A percentile compares a stretch with the other conserved stretches of the same genome.
phyloP scores from a whole-genome alignment of 2,113 vertebrate genomes.

The Oostethus manadensis region DNA sequence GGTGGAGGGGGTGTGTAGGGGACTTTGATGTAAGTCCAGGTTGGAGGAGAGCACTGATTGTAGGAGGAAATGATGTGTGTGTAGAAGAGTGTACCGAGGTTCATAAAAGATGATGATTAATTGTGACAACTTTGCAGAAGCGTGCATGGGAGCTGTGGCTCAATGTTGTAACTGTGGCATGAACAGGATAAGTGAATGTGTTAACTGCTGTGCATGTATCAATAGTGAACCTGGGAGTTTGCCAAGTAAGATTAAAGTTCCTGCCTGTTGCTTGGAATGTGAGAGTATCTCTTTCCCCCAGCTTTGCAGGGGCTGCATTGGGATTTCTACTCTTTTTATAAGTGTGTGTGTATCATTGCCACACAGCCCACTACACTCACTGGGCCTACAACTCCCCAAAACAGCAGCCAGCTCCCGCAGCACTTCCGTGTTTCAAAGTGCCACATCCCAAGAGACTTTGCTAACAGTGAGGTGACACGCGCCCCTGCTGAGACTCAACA shows the following conservation, averaged over 20 bases:
- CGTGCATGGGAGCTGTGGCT: slow-evolving; percentile 11
- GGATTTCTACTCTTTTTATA: slow-evolving; percentile 55
- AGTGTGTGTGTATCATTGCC: slow-evolving; percentile 9
- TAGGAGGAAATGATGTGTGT: slow-evolving; percentile 24
- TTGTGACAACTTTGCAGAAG: slow-evolving; percentile 30
- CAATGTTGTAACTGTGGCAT: slow-evolving; percentile 23
- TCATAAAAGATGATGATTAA: slow-evolving; percentile 28
- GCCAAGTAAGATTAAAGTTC: slow-evolving; percentile 53
- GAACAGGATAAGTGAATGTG: slow-evolving; percentile 48
- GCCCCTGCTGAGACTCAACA: slow-evolving; percentile 59
- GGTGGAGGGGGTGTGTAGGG: slow-evolving; percentile 24
- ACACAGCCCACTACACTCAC: slow-evolving; percentile 45
- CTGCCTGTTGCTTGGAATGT: slow-evolving; percentile 41
- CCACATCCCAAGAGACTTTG: slow-evolving; percentile 53
- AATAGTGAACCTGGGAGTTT: slow-evolving; percentile 32
- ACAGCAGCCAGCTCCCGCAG: slow-evolving; percentile 54
- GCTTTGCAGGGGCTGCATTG: slow-evolving; percentile 48
- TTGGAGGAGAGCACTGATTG: slow-evolving; percentile 64
- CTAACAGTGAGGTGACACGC: slow-evolving; percentile 63
- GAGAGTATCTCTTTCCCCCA: slow-evolving; percentile 54
- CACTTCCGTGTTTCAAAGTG: slow-evolving; percentile 66
- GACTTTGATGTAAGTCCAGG: slow-evolving; percentile 71
- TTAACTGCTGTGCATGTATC: slow-evolving; percentile 24
- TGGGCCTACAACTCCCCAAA: slow-evolving; percentile 51
- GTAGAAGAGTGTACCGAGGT: slow-evolving; percentile 26